Evolutionary conservation across 1,140 invertebrate species (phyloP).

Genomic region (Drosophila novamexicana): DNA sequence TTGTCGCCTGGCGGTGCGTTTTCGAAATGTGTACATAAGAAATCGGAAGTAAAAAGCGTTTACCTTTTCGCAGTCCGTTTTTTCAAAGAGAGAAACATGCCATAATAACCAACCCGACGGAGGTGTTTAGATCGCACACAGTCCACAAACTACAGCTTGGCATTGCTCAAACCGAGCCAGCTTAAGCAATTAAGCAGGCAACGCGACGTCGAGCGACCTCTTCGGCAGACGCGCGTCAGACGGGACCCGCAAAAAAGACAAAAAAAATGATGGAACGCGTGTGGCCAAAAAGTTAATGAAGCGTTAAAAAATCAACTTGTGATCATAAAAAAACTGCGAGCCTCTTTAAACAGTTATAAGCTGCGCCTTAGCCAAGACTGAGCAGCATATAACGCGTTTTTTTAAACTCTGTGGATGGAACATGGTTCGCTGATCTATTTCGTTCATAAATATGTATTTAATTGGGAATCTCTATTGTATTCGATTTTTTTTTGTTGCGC

Average conservation of each 20-base stretch:
- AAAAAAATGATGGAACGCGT: slow-evolving; percentile 60
- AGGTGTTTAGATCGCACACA: slow-evolving; percentile 68
- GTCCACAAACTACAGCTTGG: slow-evolving; percentile 12
- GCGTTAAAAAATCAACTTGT: slow-evolving; percentile 75
- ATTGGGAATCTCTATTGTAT: slow-evolving; percentile 45
- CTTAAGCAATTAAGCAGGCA: slow-evolving; percentile 59
- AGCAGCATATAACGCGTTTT: neutral
- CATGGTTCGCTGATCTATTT: slow-evolving; percentile 53
- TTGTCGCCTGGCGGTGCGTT: slow-evolving; percentile 58
- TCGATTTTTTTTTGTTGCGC: slow-evolving; percentile 22
- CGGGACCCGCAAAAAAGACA: slow-evolving; percentile 37
- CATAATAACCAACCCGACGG: slow-evolving; percentile 4
- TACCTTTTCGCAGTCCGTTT: slow-evolving; percentile 9
- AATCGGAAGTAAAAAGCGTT: slow-evolving; percentile 74
- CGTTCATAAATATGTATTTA: slow-evolving; percentile 78
- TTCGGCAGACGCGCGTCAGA: slow-evolving; percentile 73
- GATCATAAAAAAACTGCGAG: slow-evolving; percentile 41
- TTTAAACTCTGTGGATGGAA: neutral
- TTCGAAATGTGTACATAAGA: slow-evolving; percentile 59
- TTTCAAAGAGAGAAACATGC: neutral
- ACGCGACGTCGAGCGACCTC: slow-evolving; percentile 51
- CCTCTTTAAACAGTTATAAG: slow-evolving; percentile 43
- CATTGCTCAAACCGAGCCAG: neutral
- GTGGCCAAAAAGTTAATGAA: slow-evolving; percentile 80
- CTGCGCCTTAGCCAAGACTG: slow-evolving; percentile 7